Percentiles rank a stretch among this genome's conserved stretches.
Conservation (phyloP, 2,888 invertebrate species). For the Encarsia formosa region DNA sequence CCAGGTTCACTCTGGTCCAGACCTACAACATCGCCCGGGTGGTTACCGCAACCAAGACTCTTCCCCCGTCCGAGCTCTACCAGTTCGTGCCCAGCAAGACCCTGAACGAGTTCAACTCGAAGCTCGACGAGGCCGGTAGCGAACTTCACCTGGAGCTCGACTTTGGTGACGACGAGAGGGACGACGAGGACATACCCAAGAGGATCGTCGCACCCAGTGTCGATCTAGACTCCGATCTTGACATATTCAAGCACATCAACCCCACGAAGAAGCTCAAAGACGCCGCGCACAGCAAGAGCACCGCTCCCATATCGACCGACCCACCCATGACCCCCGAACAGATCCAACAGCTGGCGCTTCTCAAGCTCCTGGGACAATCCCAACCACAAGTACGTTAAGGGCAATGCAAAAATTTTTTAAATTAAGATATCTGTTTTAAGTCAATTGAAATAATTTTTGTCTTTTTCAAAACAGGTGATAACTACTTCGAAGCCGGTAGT, state of each 20-base stretch:
- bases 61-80: conserved; percentile 82
- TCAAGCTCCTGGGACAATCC: conserved; percentile 65
- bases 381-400: conserved; percentile 51
- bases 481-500: conserved; percentile 76
- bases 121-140: conserved; percentile 83
- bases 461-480: conserved; percentile 58
- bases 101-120: conserved; percentile 82
- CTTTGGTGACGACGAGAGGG: conserved; percentile 72
- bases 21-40: conserved; percentile 82
- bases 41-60: conserved; percentile 85
- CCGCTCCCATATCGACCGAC: conserved; percentile 28
- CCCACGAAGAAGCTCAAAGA: conserved; percentile 52
- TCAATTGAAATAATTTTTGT: not conserved
- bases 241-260: conserved; percentile 61
- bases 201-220: conserved; percentile 55
- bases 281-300: conserved; percentile 48
- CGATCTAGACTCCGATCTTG: conserved; percentile 63
- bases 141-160: conserved; percentile 82
- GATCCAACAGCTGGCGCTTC: conserved; percentile 69
- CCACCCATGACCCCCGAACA: conserved; percentile 57
- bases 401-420: not conserved
- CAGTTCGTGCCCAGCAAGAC: conserved; percentile 83
- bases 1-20: conserved; percentile 78
- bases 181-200: conserved; percentile 49
- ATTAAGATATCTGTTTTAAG: no score